Percentiles rank a stretch among this genome's conserved stretches.
These are phyloP conservation scores for Phalacrocorax pelagicus DNA, from an alignment of 2,113 vertebrate genomes.

Conservation along the genomic window DNA sequence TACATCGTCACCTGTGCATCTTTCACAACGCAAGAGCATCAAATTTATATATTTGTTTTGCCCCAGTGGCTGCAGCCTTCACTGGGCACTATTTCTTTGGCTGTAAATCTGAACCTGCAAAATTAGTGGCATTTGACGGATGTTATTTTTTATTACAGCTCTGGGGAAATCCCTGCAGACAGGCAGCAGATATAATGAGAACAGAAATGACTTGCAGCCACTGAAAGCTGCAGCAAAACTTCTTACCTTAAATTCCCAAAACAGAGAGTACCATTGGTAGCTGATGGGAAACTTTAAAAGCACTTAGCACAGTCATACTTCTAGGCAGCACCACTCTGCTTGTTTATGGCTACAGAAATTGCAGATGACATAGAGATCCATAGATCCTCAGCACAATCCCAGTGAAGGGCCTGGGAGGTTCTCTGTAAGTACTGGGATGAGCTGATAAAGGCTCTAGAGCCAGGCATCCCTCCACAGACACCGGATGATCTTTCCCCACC, in stretches of 20 bases:
- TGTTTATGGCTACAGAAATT: neutral
- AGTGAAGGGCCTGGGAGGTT: neutral
- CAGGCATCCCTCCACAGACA: neutral
- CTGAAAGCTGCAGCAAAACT: neutral
- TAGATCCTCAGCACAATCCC: neutral
- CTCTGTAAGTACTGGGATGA: neutral
- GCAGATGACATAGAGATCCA: neutral
- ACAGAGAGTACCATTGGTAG: neutral
- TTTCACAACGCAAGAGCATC: neutral
- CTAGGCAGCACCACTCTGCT: neutral
- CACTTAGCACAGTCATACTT: neutral
- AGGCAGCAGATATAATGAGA: neutral
- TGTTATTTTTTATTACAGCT: neutral
- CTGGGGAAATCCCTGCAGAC: neutral
- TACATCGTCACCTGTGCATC: neutral
- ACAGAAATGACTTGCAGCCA: neutral
- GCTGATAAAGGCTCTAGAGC: neutral
- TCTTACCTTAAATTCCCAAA: neutral
- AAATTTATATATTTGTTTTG: neutral
- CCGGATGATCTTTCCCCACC: neutral
- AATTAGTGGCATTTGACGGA: neutral
- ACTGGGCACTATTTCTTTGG: neutral
- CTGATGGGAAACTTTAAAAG: neutral
- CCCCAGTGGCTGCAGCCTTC: neutral
- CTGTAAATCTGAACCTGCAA: neutral